These are phyloP conservation scores for Mesocentrotus franciscanus DNA, from an alignment of 53 echinoderm and acorn worm species.

Conservation along the genomic window DNA sequence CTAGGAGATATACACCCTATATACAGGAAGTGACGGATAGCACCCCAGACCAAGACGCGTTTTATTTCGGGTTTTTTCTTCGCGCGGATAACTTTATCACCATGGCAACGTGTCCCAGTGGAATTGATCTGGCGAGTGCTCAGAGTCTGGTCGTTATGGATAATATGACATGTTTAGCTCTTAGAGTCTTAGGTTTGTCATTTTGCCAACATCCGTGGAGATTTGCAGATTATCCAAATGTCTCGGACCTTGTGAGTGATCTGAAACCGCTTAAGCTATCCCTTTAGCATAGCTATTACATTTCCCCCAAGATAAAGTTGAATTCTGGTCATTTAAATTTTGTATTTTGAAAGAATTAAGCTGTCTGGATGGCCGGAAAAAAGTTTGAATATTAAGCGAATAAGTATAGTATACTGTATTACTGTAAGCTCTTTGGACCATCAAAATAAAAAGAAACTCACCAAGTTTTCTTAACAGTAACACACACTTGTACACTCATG, in stretches of 20 bases:
- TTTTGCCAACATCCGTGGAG: background rate
- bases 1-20: background rate
- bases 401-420: too few relatives aligned
- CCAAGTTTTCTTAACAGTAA: too few relatives aligned
- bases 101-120: slow-evolving; percentile 5
- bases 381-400: too few relatives aligned
- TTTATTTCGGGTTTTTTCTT: background rate
- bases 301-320: too few relatives aligned
- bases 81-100: background rate
- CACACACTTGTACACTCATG: too few relatives aligned
- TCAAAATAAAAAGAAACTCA: too few relatives aligned
- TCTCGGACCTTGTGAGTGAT: background rate
- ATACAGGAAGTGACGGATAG: slow-evolving; percentile 4
- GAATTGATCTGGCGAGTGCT: background rate
- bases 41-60: background rate
- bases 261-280: background rate
- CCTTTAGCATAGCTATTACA: too few relatives aligned
- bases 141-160: background rate
- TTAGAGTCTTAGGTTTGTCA: background rate
- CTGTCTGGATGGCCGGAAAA: too few relatives aligned
- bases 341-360: too few relatives aligned
- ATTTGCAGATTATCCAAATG: background rate
- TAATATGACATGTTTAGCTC: background rate
- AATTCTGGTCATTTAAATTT: too few relatives aligned
- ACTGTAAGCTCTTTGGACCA: too few relatives aligned